Evolutionary conservation across 1,140 invertebrate genomes (phyloP), one percentile per base, ranked within the genome.

Genomic region (honey bee (Apis mellifera)): DNA sequence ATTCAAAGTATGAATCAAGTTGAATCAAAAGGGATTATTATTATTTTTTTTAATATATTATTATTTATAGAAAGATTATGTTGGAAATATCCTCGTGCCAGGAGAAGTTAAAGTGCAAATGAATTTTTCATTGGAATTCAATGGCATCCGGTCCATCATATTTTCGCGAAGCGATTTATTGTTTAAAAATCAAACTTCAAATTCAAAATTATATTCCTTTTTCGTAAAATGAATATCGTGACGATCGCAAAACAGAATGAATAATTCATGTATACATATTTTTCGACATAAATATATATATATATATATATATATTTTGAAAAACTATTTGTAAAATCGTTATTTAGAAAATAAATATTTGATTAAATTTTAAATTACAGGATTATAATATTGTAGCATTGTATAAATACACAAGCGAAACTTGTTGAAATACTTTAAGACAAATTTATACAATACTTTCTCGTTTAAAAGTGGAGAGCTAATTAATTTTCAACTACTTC

Each of bases 161-260:
- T 7, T 23, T 26, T 23, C 1, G n/a, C 13, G 12, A 62, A 21
- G 13, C 50, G 26, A 0, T 17, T 55, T 52, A 12, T 77, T 66
- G 74, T 77, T 55, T 66, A 42, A 77, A 32, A 66, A 66, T n/a
- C 21, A 55, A 66, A 76, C 62, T 62, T 62, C 7, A 55, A 66
- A 55, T 66, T 62, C 74, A 55, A 66, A 77, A 77, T 9, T 23
- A 9, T 9, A 1, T 59, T 12, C 26, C 23, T 54, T 32, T 13
- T 0, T 3, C 26, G 52, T 32, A 15, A 77, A 66, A 73, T 62
- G 62, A 17, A 9, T 15, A 19, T 62, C n/a, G n/a, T 12, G 5
- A 7, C n/a, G 13, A 2, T 13, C 60, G 15, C 4, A 54, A 76
- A 65, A 65, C 65, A 52, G 19, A 1, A 32, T 23, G 50, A 54